phyloP scores from a whole-genome alignment of 1,140 invertebrate species.

The Homarus americanus region DNA sequence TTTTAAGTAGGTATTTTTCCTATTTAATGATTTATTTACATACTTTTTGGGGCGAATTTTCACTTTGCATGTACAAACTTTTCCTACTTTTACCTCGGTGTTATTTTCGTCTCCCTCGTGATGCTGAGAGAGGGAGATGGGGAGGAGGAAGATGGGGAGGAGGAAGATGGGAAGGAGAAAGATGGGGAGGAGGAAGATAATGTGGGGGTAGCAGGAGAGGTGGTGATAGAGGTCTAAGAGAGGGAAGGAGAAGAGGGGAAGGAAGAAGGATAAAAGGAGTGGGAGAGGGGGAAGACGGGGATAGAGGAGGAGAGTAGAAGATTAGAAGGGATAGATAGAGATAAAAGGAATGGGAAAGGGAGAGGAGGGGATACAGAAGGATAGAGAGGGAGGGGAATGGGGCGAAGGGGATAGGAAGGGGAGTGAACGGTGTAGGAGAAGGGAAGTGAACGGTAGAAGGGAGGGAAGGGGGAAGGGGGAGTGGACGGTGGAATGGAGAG shows the following conservation, averaged over 20 bases:
- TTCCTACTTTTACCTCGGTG: too few species aligned
- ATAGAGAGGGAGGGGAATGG: background rate
- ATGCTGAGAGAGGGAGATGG: background rate
- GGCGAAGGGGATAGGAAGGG: background rate
- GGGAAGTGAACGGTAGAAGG: background rate
- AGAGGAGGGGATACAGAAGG: too few species aligned
- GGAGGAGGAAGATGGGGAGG: background rate
- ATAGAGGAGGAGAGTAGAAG: background rate
- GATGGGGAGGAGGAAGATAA: background rate
- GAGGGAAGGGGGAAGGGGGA: too few species aligned
- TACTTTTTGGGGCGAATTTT: too few species aligned
- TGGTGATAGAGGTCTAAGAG: background rate
- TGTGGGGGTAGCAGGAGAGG: background rate
- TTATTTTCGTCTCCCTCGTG: too few species aligned
- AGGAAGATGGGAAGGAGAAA: background rate
- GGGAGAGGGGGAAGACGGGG: background rate
- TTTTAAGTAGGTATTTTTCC: too few species aligned
- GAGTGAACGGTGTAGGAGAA: background rate
- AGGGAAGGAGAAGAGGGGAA: background rate
- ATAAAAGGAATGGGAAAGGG: too few species aligned
- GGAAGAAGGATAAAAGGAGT: background rate
- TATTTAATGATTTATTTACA: too few species aligned
- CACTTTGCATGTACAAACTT: too few species aligned
- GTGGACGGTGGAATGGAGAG: too few species aligned
- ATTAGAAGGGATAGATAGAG: background rate